Conservation (phyloP, 1,140 invertebrate species). For the Octopus bimaculoides region DNA sequence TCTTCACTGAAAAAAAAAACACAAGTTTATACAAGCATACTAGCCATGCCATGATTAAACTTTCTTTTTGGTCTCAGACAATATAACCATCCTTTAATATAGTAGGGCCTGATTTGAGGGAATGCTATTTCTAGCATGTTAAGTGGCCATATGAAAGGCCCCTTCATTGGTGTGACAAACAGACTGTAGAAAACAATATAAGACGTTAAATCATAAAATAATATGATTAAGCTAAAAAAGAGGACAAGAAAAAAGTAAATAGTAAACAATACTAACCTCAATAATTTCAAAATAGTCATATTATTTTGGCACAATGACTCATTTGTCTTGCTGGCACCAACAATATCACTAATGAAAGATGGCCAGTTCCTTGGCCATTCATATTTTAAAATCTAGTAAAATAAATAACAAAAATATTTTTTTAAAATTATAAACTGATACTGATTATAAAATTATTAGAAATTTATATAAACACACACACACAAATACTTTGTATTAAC, state of each 20-base stretch:
- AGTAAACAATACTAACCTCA: constrained; percentile 62
- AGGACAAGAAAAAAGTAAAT: neutral
- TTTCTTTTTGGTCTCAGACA: too few species aligned
- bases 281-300: constrained; percentile 95
- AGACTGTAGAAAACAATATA: constrained; percentile 32
- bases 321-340: constrained; percentile 97
- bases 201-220: neutral
- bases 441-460: too few species aligned
- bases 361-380: constrained; percentile 99
- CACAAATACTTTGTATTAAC: too few species aligned
- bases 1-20: constrained; percentile 73
- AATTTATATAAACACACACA: too few species aligned
- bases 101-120: too few species aligned
- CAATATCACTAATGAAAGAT: constrained; percentile 97
- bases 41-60: too few species aligned
- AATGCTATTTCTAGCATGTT: too few species aligned
- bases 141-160: too few species aligned
- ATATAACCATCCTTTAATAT: too few species aligned
- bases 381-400: constrained; percentile 87
- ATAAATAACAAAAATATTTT: constrained; percentile 24
- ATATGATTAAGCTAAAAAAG: neutral
- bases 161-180: too few species aligned
- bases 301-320: constrained; percentile 99
- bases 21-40: too few species aligned
- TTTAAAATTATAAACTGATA: too few species aligned